Percentiles rank a stretch among this genome's conserved stretches.
phyloP scores from a whole-genome alignment of 2,113 vertebrate genomes.

The Corythaixoides concolor region DNA sequence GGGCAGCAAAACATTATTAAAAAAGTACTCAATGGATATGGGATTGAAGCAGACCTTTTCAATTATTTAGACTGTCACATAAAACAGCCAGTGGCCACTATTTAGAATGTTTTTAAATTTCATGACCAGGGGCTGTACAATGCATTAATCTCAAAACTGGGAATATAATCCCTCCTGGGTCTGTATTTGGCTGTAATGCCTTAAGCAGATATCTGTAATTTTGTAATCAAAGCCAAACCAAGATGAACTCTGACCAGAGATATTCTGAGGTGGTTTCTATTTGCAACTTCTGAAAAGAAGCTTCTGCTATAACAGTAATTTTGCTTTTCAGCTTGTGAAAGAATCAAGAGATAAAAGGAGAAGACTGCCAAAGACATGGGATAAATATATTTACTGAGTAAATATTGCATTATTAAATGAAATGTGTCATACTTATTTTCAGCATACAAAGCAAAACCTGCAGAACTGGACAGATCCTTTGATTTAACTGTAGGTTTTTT shows the following conservation, averaged over 20 bases:
- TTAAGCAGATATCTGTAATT: constrained; percentile 41
- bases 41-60: constrained; percentile 5
- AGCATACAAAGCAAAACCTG: background rate
- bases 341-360: background rate
- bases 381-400: constrained; percentile 49
- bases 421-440: constrained; percentile 7
- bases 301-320: background rate
- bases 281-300: constrained; percentile 9
- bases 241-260: constrained; percentile 18
- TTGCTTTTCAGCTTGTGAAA: constrained; percentile 7
- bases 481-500: background rate
- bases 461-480: constrained; percentile 20
- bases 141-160: constrained; percentile 33
- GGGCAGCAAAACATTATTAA: background rate
- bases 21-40: background rate
- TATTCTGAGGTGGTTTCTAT: constrained; percentile 32
- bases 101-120: constrained; percentile 39
- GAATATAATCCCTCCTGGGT: constrained; percentile 15
- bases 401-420: constrained; percentile 45
- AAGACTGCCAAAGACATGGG: background rate
- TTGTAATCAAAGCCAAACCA: constrained; percentile 19
- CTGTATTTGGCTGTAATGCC: constrained; percentile 3
- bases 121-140: constrained; percentile 6
- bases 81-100: background rate
- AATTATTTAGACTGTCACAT: constrained; percentile 32